These are phyloP conservation scores for Drosophila pseudotalamancana DNA, from an alignment of 2,888 invertebrate genomes.

Conservation along the genomic window DNA sequence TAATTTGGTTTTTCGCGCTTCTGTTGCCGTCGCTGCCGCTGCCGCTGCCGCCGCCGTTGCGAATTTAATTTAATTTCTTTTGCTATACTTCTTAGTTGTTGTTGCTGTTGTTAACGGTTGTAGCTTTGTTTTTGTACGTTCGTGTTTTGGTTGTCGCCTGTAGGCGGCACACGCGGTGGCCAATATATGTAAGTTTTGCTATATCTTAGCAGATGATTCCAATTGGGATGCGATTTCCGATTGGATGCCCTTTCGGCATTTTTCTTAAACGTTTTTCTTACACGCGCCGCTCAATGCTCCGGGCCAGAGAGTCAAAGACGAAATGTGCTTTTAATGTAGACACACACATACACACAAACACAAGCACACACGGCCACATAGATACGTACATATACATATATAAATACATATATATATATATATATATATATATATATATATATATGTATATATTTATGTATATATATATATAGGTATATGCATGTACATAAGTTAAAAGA, in stretches of 20 bases:
- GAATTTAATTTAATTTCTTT: slow-evolving; percentile 59
- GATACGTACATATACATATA: neutral
- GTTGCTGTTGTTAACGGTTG: neutral
- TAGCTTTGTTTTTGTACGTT: neutral
- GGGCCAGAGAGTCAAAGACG: slow-evolving; percentile 34
- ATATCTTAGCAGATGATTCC: slow-evolving; percentile 41
- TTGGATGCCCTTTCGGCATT: slow-evolving; percentile 27
- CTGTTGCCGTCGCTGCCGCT: slow-evolving; percentile 4
- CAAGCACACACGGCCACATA: neutral
- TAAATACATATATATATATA: neutral
- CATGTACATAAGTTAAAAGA: slow-evolving; percentile 16
- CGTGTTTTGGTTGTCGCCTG: slow-evolving; percentile 25
- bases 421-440: neutral
- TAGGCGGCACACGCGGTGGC: slow-evolving; percentile 41
- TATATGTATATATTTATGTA: neutral
- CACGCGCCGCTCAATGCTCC: slow-evolving; percentile 26
- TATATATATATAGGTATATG: neutral
- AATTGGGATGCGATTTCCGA: slow-evolving; percentile 15
- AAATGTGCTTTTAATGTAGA: slow-evolving; percentile 24
- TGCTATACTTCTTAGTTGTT: slow-evolving; percentile 14
- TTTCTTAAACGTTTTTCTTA: slow-evolving; percentile 31
- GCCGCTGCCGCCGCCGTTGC: slow-evolving; percentile 32
- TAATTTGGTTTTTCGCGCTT: slow-evolving; percentile 47
- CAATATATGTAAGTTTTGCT: slow-evolving; percentile 13
- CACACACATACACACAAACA: slow-evolving; percentile 3